Evolutionary conservation across 2,888 invertebrate species (phyloP).

Genomic region (Syrista parreyssii): DNA sequence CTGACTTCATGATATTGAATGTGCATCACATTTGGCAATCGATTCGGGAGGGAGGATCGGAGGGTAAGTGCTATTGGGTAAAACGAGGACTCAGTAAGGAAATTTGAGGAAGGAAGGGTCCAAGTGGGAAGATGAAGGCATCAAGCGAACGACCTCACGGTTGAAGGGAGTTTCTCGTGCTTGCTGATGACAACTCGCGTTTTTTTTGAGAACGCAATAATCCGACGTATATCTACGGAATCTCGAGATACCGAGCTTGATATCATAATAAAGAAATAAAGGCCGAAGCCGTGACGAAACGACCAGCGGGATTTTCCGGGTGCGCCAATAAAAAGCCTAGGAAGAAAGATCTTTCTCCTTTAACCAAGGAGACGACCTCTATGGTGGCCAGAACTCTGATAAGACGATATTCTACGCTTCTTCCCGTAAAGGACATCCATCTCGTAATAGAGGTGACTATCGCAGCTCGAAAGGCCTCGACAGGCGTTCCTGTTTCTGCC

Average conservation of each 20-base stretch:
- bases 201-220: constrained; percentile 11
- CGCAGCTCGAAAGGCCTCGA: neutral
- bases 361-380: neutral
- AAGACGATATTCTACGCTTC: neutral
- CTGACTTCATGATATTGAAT: neutral
- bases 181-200: neutral
- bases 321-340: neutral
- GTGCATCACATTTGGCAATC: neutral
- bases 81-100: neutral
- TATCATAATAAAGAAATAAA: constrained; percentile 21
- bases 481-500: neutral
- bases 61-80: neutral
- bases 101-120: neutral
- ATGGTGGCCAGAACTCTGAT: neutral
- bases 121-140: neutral
- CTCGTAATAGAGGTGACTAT: neutral
- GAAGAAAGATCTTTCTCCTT: neutral
- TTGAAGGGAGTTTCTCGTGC: neutral
- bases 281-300: neutral
- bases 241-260: neutral
- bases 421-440: neutral
- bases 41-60: neutral
- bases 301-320: neutral
- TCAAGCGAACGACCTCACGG: neutral
- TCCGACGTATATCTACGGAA: neutral